Evolutionary conservation across 1,140 invertebrate species (phyloP).

Genomic region (Diachasma alloeum): DNA sequence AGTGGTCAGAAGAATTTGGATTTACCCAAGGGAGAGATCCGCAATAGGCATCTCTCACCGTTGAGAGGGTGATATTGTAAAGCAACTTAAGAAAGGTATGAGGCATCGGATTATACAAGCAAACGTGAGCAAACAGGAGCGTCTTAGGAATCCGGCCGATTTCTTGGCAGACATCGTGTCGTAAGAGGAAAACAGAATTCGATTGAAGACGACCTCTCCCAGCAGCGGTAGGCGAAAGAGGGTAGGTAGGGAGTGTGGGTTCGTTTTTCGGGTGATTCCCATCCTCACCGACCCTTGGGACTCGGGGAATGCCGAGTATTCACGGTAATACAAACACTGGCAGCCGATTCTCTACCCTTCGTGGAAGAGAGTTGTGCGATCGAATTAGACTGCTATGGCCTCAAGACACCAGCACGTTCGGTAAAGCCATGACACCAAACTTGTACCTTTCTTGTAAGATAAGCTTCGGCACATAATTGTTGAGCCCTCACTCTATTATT

Average conservation of each 20-base stretch:
- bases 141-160: slow-evolving; percentile 60
- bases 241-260: neutral
- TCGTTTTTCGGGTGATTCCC: neutral
- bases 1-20: slow-evolving; percentile 58
- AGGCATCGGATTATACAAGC: neutral
- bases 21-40: slow-evolving; percentile 36
- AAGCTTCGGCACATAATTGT: neutral
- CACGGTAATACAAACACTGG: slow-evolving; percentile 56
- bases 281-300: slow-evolving; percentile 17
- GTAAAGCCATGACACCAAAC: neutral
- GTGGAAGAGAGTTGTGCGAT: slow-evolving; percentile 22
- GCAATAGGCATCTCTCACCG: slow-evolving; percentile 2
- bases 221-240: slow-evolving; percentile 39
- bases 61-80: neutral
- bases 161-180: slow-evolving; percentile 38
- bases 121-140: slow-evolving; percentile 29
- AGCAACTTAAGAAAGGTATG: slow-evolving; percentile 4
- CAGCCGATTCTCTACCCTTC: slow-evolving; percentile 41
- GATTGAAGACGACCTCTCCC: slow-evolving; percentile 56
- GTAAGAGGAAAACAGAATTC: slow-evolving; percentile 55
- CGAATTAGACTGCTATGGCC: slow-evolving; percentile 47
- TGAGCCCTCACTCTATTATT: neutral
- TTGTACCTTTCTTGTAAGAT: neutral
- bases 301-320: slow-evolving; percentile 55
- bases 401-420: neutral